Evolutionary conservation across 2,113 vertebrate species (phyloP), one percentile per base, ranked within the genome.

Genomic region (Stigmatopora nigra): DNA sequence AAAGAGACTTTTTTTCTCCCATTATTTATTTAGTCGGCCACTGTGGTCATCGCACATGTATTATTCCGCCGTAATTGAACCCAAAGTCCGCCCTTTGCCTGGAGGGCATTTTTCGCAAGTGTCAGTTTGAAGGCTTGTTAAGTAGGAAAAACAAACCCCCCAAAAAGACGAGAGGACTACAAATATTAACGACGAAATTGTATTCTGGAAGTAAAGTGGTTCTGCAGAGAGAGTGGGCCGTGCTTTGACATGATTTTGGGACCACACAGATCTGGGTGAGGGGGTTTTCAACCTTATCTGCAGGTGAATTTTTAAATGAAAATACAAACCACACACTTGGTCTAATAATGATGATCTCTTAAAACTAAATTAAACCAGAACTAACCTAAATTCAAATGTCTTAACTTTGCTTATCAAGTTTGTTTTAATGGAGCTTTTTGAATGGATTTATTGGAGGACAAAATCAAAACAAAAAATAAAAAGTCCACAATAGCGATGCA

Each of bases 41-140:
- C 80, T 68, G 66, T 80, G 85, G 81, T 83, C 75, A 85, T 78
- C 76, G 69, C 62, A 35, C 75, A 78, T 86, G 84, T 83, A 86
- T 87, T 84, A 87, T 84, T 85, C 80, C 71, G 81, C 76, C 80
- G 81, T 84, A 82, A 86, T 78, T 84, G 80, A 86, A 87, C 83
- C 67, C 65, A 19, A 69, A 80, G 69, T 61, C 73, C 73, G 62
- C 72, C 77, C 68, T 84, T 78, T 84, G 84, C 82, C 84, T 80
- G 78, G 72, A 69, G 82, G 78, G 75, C 78, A 68, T 77, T 76
- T 68, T 74, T 76, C 71, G 82, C 78, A 78, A 75, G 78, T 72
- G 73, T 68, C 77, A 71, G 74, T 76, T 14, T 85, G 80, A 85
- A 81, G 81, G 78, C 84, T 85, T 83, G 77, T 84, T 84, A 80